These are phyloP conservation scores for Hippopotamyrus pictus DNA, from an alignment of 2,797 vertebrate genomes.

Conservation along the genomic window DNA sequence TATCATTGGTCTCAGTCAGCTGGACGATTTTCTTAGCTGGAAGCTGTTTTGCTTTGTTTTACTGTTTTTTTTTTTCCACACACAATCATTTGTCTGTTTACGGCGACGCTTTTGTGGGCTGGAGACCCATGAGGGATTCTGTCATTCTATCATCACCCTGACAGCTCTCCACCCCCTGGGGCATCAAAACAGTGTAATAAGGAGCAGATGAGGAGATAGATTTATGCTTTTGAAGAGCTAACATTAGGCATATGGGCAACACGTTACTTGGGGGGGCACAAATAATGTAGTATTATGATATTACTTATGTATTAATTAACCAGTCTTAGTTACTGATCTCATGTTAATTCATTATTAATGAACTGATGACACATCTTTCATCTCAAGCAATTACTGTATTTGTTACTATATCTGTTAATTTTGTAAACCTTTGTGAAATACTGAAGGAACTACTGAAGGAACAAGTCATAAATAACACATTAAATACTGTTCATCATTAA, in stretches of 20 bases:
- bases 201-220: background rate
- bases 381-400: background rate
- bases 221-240: background rate
- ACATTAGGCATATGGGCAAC: background rate
- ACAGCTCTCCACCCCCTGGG: background rate
- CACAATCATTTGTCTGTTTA: background rate
- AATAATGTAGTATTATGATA: background rate
- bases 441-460: background rate
- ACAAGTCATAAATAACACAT: background rate
- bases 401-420: background rate
- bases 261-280: background rate
- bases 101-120: background rate
- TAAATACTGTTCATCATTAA: background rate
- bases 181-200: background rate
- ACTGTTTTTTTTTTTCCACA: background rate
- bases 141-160: background rate
- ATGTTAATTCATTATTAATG: background rate
- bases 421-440: background rate
- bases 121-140: background rate
- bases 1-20: background rate
- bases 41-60: background rate
- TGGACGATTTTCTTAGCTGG: background rate
- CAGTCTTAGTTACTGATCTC: background rate
- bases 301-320: background rate
- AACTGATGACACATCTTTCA: background rate